phyloP scores from a whole-genome alignment of 1,140 invertebrate genomes.

The Rhyzopertha dominica region DNA sequence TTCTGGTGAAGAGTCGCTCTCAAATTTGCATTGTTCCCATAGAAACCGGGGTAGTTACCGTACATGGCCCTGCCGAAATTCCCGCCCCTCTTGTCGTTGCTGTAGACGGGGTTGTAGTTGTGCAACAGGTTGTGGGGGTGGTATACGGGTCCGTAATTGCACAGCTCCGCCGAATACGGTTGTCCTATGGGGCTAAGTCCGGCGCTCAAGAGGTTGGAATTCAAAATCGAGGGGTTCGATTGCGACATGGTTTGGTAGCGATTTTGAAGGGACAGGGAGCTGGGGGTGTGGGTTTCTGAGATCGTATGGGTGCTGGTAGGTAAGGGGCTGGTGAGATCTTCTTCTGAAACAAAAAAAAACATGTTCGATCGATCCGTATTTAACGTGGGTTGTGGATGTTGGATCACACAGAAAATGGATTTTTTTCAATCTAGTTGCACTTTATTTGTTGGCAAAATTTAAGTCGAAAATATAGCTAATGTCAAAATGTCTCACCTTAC shows the following conservation, averaged over 20 bases:
- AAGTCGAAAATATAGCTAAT: too few relatives aligned
- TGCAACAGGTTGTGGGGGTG: conserved; percentile 43
- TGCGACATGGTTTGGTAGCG: conserved; percentile 32
- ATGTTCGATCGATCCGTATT: too few relatives aligned
- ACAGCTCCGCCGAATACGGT: conserved; percentile 40
- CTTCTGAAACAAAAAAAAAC: conserved; percentile 29
- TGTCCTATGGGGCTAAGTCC: conserved; percentile 36
- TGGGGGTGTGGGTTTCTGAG: conserved; percentile 8
- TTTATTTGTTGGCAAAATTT: too few relatives aligned
- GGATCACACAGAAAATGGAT: too few relatives aligned
- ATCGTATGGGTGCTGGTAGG: conserved; percentile 12
- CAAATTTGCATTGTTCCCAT: conserved; percentile 34
- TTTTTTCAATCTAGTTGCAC: too few relatives aligned
- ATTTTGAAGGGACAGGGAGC: conserved; percentile 25
- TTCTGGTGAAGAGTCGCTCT: conserved; percentile 34
- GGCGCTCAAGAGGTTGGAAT: conserved; percentile 32
- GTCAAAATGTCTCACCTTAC: too few relatives aligned
- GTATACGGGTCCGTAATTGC: conserved; percentile 43
- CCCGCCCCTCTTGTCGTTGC: conserved; percentile 34
- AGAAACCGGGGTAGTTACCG: conserved; percentile 38
- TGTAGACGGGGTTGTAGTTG: conserved; percentile 42
- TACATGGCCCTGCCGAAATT: conserved; percentile 39
- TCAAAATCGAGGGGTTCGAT: conserved; percentile 21
- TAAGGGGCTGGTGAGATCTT: conserved; percentile 22
- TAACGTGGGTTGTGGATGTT: too few relatives aligned